Evolutionary conservation across 2,888 invertebrate genomes (phyloP), one percentile per base, ranked within the genome.

Genomic region (Euplexia lucipara): DNA sequence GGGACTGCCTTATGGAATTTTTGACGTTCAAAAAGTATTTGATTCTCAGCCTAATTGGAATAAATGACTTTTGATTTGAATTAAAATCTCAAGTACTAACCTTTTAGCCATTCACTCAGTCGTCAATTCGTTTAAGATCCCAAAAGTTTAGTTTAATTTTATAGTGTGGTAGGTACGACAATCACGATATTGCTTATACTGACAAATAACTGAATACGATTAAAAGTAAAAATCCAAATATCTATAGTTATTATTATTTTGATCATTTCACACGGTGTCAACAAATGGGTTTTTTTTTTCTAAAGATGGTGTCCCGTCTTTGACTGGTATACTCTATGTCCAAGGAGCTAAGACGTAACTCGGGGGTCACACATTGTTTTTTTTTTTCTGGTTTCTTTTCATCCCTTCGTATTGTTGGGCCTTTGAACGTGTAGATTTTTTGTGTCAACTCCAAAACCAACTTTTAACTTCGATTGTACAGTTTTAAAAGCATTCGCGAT

Each of bases 311-410:
- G 59, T 48, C 61, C 26, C 8, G 39, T 81, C 78, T 70, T 47
- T 7, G 6, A 10, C 26, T 42, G 61, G 14, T 12, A 51, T 56
- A 52, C 14, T 65, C 80, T 79, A 52, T 63, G 67, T 18, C 37
- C 59, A 60, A 66, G 72, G 60, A 77, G 81, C 85, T 74, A 93
- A 93, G 92, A 93, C 75, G 81, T 73, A 54, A 49, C 32, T 53
- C 67, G 84, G 90, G 93, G 93, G 87, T 86, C 83, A 80, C 61
- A 78, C 60, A 88, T 89, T 88, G 78, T 83, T 80, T 79, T 86
- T 86, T n/a, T 84, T 89, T 90, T 88, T 90, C 89, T 88, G 75
- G 81, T 75, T 81, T 79, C 76, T 79, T 87, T 88, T 86, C 86
- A 88, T 86, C 79, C 79, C 79, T 85, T 81, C 78, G 49, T 53